Conservation (phyloP, 1,140 invertebrate species). For the Drosophila nigrodunni region DNA sequence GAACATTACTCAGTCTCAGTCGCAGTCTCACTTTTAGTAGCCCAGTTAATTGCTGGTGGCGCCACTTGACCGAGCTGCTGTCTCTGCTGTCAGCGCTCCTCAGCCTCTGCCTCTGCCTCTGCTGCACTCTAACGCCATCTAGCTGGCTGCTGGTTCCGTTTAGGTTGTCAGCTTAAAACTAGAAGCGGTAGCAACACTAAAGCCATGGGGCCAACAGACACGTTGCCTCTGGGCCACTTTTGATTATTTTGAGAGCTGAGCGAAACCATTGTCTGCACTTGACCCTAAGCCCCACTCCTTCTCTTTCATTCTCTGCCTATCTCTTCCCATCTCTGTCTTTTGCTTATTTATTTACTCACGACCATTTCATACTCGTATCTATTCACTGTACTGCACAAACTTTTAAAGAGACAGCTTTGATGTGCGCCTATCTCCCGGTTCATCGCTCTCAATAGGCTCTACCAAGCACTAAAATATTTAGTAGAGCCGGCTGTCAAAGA, state of each 20-base stretch:
- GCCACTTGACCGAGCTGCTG: conserved; percentile 75
- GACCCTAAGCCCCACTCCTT: conserved; percentile 46
- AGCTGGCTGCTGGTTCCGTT: conserved; percentile 24
- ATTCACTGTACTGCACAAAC: conserved; percentile 55
- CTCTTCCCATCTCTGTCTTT: neutral
- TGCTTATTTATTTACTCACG: conserved; percentile 50
- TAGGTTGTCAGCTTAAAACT: conserved; percentile 69
- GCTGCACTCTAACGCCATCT: conserved; percentile 21
- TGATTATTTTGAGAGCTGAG: conserved; percentile 72
- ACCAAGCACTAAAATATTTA: neutral
- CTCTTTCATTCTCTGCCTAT: conserved; percentile 3
- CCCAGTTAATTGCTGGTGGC: conserved; percentile 77
- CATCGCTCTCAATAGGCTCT: conserved; percentile 56
- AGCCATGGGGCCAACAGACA: conserved; percentile 26
- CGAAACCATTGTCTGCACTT: conserved; percentile 72
- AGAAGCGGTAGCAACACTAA: conserved; percentile 27
- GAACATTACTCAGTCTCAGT: conserved; percentile 9
- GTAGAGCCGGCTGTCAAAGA: too few species aligned
- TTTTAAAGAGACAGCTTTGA: conserved; percentile 61
- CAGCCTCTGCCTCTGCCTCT: conserved; percentile 54
- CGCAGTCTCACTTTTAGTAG: conserved; percentile 19
- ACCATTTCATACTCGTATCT: conserved; percentile 17
- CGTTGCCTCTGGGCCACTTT: conserved; percentile 58
- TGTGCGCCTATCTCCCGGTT: conserved; percentile 69
- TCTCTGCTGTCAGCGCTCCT: conserved; percentile 11